phyloP scores from a whole-genome alignment of 1,140 invertebrate species.

The Trichonephila clavipes region DNA sequence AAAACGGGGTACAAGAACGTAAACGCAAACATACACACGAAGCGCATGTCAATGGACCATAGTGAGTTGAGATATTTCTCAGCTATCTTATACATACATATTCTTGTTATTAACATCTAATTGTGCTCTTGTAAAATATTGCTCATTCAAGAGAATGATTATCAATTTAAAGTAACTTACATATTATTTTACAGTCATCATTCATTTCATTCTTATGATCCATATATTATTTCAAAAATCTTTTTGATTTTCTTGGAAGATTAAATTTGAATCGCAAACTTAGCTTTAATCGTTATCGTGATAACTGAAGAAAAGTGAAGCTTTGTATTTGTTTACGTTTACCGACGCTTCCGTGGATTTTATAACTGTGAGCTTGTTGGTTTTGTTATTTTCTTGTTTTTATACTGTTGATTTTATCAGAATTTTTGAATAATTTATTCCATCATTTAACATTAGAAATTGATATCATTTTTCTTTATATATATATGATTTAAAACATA shows the following conservation, averaged over 20 bases:
- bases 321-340: constrained; percentile 32
- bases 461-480: too few relatives aligned
- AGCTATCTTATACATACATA: background rate
- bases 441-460: too few relatives aligned
- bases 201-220: too few relatives aligned
- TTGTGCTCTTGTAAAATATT: background rate
- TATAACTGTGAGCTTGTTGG: background rate
- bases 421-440: background rate
- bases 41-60: background rate
- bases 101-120: background rate
- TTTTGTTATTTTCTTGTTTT: background rate
- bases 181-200: too few relatives aligned
- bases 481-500: too few relatives aligned
- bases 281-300: background rate
- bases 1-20: background rate
- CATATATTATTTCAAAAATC: too few relatives aligned
- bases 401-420: background rate
- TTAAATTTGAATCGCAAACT: too few relatives aligned
- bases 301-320: background rate
- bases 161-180: background rate
- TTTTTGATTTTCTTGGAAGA: too few relatives aligned
- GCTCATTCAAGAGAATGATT: background rate
- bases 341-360: background rate
- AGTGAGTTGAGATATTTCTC: constrained; percentile 4
- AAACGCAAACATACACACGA: constrained; percentile 29